These are phyloP conservation scores for Ia io DNA, from an alignment of 2,113 vertebrate species.

Conservation along the genomic window DNA sequence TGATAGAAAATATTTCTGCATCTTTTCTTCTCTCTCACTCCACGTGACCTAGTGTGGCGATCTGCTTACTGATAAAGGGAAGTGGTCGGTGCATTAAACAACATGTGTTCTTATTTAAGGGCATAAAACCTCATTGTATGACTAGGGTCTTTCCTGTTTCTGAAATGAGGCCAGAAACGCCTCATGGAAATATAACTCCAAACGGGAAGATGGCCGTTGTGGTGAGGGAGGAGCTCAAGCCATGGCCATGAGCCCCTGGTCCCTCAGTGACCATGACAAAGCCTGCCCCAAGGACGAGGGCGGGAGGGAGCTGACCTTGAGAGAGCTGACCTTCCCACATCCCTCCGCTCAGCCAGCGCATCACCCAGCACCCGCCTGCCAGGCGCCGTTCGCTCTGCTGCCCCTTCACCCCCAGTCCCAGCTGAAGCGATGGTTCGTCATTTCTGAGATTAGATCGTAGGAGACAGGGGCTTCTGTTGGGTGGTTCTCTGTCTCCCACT, in stretches of 20 bases:
- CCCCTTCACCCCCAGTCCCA: neutral
- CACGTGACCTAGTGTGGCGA: neutral
- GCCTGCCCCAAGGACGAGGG: neutral
- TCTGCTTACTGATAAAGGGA: neutral
- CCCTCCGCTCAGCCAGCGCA: rapidly evolving
- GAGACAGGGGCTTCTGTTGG: neutral
- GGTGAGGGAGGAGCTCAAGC: neutral
- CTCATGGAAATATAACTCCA: neutral
- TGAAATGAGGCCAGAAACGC: neutral
- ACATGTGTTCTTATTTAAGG: neutral
- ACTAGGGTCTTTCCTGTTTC: neutral
- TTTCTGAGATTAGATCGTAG: neutral
- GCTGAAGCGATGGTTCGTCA: neutral
- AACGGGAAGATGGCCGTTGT: rapidly evolving
- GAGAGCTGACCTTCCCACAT: neutral
- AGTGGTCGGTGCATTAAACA: neutral
- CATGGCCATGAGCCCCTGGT: neutral
- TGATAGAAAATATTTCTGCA: neutral
- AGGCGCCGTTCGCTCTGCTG: rapidly evolving
- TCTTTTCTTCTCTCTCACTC: neutral
- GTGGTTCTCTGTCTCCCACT: neutral
- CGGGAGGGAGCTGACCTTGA: neutral
- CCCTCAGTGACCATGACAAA: neutral
- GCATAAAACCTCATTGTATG: neutral
- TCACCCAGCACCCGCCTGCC: neutral